Evolutionary conservation across 2,797 vertebrate species (phyloP).

Genomic region (Hemitrygon akajei): DNA sequence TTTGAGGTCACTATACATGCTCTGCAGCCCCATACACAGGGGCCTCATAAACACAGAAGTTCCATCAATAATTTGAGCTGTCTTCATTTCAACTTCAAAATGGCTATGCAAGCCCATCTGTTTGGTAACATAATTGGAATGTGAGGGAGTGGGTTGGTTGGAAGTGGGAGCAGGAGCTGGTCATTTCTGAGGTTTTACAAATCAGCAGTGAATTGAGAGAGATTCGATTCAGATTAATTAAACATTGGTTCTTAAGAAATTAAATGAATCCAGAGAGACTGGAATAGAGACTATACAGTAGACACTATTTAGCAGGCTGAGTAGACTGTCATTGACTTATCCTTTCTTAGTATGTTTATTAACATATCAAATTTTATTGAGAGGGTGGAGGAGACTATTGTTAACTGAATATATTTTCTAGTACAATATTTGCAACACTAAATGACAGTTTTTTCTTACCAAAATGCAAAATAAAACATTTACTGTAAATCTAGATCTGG

Average conservation of each 20-base stretch:
- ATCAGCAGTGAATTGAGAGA: not conserved
- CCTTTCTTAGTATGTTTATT: not conserved
- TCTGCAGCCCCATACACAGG: no score
- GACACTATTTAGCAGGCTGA: not conserved
- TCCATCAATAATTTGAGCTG: no score
- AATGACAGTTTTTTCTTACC: not conserved
- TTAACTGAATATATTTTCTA: not conserved
- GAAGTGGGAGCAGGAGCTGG: no score
- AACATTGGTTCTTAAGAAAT: not conserved
- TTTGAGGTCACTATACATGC: no score
- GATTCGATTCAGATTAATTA: not conserved
- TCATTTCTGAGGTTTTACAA: not conserved
- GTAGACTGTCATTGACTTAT: not conserved
- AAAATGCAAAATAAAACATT: no score
- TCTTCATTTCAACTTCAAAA: no score
- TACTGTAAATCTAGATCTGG: no score
- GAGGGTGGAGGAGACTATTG: not conserved
- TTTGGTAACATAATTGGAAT: no score
- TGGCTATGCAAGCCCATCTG: no score
- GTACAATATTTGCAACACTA: not conserved
- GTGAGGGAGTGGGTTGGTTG: no score
- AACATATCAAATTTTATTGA: not conserved
- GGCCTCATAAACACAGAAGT: no score
- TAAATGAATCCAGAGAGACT: not conserved
- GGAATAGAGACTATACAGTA: not conserved